These are phyloP conservation scores for Sternotherus odoratus DNA, from an alignment of 2,797 vertebrate species.

Conservation along the genomic window DNA sequence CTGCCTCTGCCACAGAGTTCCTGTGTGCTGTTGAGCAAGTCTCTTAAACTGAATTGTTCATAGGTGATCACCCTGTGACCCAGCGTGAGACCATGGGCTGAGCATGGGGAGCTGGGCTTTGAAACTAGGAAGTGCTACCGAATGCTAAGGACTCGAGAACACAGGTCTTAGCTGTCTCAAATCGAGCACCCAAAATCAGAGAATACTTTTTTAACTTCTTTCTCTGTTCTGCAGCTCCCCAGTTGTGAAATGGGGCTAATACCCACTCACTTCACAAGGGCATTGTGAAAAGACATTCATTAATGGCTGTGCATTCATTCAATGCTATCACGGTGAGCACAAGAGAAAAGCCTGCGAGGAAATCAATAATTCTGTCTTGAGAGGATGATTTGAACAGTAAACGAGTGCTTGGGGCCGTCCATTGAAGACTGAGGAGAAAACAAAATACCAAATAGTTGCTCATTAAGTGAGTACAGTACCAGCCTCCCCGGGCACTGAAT, in stretches of 20 bases:
- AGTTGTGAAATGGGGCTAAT: background rate
- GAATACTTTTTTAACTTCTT: too few relatives aligned
- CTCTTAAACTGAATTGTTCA: background rate
- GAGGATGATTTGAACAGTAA: background rate
- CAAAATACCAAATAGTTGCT: background rate
- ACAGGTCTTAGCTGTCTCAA: background rate
- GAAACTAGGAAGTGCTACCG: background rate
- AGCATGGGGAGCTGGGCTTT: background rate
- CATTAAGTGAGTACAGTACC: background rate
- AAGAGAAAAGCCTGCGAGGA: too few relatives aligned
- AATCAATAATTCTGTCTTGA: background rate
- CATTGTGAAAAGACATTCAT: too few relatives aligned
- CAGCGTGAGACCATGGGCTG: accelerated
- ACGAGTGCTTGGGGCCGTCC: background rate
- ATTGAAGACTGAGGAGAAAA: background rate
- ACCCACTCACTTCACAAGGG: too few relatives aligned
- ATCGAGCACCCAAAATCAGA: too few relatives aligned
- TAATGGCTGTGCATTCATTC: too few relatives aligned
- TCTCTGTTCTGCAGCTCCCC: too few relatives aligned
- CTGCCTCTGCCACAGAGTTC: too few relatives aligned
- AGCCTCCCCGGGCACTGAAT: too few relatives aligned
- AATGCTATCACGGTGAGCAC: too few relatives aligned
- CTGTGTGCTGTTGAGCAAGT: background rate
- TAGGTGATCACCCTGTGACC: background rate
- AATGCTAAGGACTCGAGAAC: background rate